Conservation (phyloP, 2,113 vertebrate species). For the Felis catus region DNA sequence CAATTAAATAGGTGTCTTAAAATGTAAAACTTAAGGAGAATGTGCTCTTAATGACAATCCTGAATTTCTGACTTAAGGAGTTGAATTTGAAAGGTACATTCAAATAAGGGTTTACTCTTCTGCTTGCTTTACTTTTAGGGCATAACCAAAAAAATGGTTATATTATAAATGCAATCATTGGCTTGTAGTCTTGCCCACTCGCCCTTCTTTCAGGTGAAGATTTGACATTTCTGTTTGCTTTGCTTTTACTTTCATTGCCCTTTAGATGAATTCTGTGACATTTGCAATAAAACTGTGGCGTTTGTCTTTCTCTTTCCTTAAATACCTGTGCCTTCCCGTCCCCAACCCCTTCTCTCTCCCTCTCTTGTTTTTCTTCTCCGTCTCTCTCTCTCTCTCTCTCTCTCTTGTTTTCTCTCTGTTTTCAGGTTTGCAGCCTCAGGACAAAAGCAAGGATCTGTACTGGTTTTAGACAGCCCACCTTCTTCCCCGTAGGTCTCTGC, state of each 20-base stretch:
- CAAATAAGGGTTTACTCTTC: not conserved
- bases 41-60: not conserved
- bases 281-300: conserved; percentile 57
- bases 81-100: conserved; percentile 25
- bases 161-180: not conserved
- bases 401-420: conserved; percentile 81
- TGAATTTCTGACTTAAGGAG: not conserved
- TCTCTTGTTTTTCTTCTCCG: conserved; percentile 67
- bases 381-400: conserved; percentile 75
- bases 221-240: conserved; percentile 15
- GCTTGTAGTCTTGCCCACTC: not conserved
- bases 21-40: not conserved
- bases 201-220: not conserved
- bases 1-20: not conserved
- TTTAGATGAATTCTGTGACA: conserved; percentile 54
- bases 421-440: conserved; percentile 97
- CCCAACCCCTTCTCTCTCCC: conserved; percentile 52
- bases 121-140: not conserved
- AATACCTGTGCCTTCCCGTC: conserved; percentile 80
- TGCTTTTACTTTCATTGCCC: not conserved
- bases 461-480: conserved; percentile 93
- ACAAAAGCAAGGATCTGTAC: conserved; percentile 98
- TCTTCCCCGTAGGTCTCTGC: conserved; percentile 87
- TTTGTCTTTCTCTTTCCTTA: conserved; percentile 81
- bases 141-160: not conserved